phyloP scores from a whole-genome alignment of 2,113 vertebrate species.

The Xiphorhynchus elegans region DNA sequence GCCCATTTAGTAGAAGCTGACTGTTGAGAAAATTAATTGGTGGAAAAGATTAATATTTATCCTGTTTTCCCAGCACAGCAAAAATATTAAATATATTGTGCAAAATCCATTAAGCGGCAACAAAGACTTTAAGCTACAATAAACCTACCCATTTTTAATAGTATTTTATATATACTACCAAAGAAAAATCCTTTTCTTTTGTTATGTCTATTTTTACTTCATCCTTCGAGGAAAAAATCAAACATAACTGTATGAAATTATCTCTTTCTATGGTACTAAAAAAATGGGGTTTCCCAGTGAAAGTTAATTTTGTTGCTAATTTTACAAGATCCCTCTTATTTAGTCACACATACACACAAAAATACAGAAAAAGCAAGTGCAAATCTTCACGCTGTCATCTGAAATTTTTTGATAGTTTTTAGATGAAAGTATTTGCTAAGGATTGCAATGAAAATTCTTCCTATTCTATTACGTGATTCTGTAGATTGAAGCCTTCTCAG shows the following conservation, averaged over 20 bases:
- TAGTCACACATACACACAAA: background rate
- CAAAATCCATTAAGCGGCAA: constrained; percentile 50
- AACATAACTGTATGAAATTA: background rate
- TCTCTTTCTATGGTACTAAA: background rate
- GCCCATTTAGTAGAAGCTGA: constrained; percentile 40
- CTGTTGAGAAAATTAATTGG: constrained; percentile 66
- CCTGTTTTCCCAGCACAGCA: constrained; percentile 33
- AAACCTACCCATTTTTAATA: background rate
- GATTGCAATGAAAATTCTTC: background rate
- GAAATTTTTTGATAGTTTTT: constrained; percentile 1
- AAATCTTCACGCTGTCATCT: background rate
- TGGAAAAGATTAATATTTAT: constrained; percentile 69
- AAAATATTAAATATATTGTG: constrained; percentile 48
- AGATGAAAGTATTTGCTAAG: background rate
- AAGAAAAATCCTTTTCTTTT: background rate
- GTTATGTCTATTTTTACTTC: background rate
- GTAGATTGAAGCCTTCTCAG: background rate
- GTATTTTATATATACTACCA: background rate
- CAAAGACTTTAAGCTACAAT: constrained; percentile 24
- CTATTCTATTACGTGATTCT: background rate
- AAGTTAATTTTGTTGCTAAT: background rate
- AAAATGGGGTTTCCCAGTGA: background rate
- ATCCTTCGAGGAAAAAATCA: background rate
- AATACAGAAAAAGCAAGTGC: background rate
- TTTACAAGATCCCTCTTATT: background rate